phyloP scores from a whole-genome alignment of 2,113 vertebrate genomes.

The Petroica traversi region DNA sequence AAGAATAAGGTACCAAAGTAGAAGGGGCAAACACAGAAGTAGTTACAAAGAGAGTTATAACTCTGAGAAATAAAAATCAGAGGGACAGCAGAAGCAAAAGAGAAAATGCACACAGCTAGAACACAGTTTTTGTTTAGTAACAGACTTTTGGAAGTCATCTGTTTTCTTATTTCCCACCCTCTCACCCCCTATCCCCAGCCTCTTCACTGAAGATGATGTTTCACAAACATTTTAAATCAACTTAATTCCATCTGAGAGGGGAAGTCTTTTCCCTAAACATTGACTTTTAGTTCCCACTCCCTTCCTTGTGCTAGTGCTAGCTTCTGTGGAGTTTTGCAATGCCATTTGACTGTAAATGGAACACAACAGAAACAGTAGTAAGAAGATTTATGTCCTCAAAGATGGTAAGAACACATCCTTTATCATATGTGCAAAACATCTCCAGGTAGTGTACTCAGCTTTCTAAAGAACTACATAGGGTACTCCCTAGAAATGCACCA shows the following conservation, averaged over 20 bases:
- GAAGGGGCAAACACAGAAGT: neutral
- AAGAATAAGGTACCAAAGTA: neutral
- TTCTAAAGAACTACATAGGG: neutral
- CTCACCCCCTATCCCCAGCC: no score
- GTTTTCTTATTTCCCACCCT: neutral
- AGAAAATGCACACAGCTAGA: neutral
- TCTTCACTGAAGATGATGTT: neutral
- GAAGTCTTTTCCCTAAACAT: neutral
- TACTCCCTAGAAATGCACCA: neutral
- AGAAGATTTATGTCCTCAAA: neutral
- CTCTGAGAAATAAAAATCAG: neutral
- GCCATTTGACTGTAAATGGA: neutral
- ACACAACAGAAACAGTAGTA: neutral
- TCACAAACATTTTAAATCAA: neutral
- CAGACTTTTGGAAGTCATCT: neutral
- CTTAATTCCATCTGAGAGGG: neutral
- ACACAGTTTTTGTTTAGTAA: neutral
- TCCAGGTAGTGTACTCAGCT: neutral
- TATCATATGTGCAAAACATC: neutral
- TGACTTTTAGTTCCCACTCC: neutral
- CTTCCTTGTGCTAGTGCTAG: neutral
- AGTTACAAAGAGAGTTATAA: neutral
- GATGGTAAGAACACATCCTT: neutral
- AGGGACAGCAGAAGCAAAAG: neutral
- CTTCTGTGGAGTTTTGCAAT: neutral